Percentiles rank a stretch among this genome's conserved stretches.
Conservation (phyloP, 2,797 vertebrate species). For the Microctenopoma lineatum region DNA sequence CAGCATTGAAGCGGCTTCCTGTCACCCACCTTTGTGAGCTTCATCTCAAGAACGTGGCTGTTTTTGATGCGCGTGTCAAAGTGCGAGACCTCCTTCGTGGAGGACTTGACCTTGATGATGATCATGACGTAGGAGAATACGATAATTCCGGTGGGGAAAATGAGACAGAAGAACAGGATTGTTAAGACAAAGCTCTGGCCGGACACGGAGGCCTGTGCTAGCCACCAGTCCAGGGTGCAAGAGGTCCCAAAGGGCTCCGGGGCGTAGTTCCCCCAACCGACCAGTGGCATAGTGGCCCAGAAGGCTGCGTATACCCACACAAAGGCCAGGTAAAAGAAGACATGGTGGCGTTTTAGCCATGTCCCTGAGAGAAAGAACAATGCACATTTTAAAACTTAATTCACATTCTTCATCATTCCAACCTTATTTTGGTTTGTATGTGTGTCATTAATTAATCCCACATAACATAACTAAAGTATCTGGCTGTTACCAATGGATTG, state of each 20-base stretch:
- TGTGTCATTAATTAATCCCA: too few relatives aligned
- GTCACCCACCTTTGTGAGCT: constrained; percentile 90
- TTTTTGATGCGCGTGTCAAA: constrained; percentile 90
- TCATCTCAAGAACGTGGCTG: constrained; percentile 90
- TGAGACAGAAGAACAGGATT: constrained; percentile 94
- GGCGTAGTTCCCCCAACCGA: constrained; percentile 92
- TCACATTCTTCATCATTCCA: background rate
- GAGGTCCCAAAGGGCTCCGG: constrained; percentile 96
- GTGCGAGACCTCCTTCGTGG: constrained; percentile 90
- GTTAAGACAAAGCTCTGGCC: constrained; percentile 92
- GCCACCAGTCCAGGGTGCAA: constrained; percentile 97
- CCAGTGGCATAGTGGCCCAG: constrained; percentile 94
- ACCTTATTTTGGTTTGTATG: too few relatives aligned
- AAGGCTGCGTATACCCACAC: constrained; percentile 92
- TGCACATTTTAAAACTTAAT: background rate
- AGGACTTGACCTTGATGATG: constrained; percentile 93
- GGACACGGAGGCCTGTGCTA: constrained; percentile 89
- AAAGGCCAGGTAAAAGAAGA: constrained; percentile 86
- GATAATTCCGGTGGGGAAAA: constrained; percentile 89
- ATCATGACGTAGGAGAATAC: constrained; percentile 94
- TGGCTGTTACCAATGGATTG: too few relatives aligned
- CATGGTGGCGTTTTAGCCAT: constrained; percentile 94
- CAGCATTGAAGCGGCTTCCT: background rate
- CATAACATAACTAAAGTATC: too few relatives aligned
- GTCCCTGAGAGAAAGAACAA: constrained; percentile 78